Evolutionary conservation across 2,888 invertebrate species (phyloP), one percentile per base, ranked within the genome.

Genomic region (Campoletis raptor): DNA sequence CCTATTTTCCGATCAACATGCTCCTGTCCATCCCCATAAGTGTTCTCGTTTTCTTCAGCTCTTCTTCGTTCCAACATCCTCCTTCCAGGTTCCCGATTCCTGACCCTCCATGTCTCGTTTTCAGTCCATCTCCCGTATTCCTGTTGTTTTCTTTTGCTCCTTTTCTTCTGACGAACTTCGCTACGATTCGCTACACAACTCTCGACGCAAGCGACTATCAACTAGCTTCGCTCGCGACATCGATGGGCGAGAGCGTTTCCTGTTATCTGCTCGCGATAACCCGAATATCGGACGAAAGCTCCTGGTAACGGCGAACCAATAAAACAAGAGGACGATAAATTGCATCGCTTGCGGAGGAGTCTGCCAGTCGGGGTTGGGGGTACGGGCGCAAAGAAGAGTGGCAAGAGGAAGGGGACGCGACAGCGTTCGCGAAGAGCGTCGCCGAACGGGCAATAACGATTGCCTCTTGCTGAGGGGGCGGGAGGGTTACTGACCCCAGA

Each of bases 281-380:
- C 89, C 86, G 83, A 88, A 89, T 89, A 89, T 89, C 89, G 89
- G 88, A 86, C 88, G 87, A 89, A 89, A 89, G 88, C 89, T 81
- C 89, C 85, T 85, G 89, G 89, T 84, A 88, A 88, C 88, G 90
- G 87, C 79, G 90, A 87, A 87, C 91, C 92, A 91, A 92, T 92
- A 92, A 92, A 92, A 92, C 91, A 91, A 92, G 91, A 89, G 86
- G 89, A 88, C 92, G 91, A 92, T 92, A 92, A 92, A 92, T 92
- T 90, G 91, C 90, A 88, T 87, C 73, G 88, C 85, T 84, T 5
- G 37, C 5, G 83, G 54, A 42, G 15, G 45, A 72, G 70, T 37
- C 66, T 40, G 12, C 66, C 61, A 45, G 85, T 12, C 24, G 74
- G 64, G 72, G 61, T 40, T 37, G 74, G 36, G 21, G 83, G 21